Evolutionary conservation across 2,113 vertebrate species (phyloP), one percentile per base, ranked within the genome.

Genomic region (Sula dactylatra): DNA sequence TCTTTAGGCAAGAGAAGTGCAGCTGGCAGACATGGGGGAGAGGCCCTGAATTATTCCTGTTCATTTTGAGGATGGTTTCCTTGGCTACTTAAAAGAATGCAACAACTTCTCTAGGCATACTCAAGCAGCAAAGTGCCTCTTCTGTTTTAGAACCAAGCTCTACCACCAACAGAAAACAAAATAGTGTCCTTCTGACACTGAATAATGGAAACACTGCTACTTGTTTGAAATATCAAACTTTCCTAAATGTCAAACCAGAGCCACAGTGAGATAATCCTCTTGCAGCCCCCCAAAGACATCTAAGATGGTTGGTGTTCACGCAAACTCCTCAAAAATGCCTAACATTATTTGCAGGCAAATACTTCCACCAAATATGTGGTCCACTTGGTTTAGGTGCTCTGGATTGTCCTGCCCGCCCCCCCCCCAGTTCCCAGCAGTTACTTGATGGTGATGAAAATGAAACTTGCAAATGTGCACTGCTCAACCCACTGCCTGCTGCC

Each of bases 21-120:
- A 83, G 67, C 82, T 92, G 67, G 36, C 38, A 56, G 74, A 70
- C 36, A 40, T 2, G 4, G 32, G 29, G 32, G 16, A 76, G 45
- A 81, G 38, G 26, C 26, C 44, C 12, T 82, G 49, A 73, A 82
- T 45, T 84, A 80, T 82, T 62, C 71, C 17, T 65, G 34, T 70
- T 78, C 58, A 52, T 93, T 86, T 88, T 86, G 64, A 88, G 55
- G 20, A 67, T 64, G 29, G 92, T 95, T 94, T 96, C 96, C 82
- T 47, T 58, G 69, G 77, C 59, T 94, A 50, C 74, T 77, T 88
- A 64, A 74, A 90, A 62, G 74, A 93, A 86, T 81, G 71, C 27
- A 65, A 71, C 50, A 88, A 88, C 38, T 76, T 85, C 49, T 81
- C 79, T 61, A 22, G 17, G 17, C 24, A 70, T n/a, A 56, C 22